These are phyloP conservation scores for Blastobasis adustella DNA, from an alignment of 2,888 invertebrate species.

Conservation along the genomic window DNA sequence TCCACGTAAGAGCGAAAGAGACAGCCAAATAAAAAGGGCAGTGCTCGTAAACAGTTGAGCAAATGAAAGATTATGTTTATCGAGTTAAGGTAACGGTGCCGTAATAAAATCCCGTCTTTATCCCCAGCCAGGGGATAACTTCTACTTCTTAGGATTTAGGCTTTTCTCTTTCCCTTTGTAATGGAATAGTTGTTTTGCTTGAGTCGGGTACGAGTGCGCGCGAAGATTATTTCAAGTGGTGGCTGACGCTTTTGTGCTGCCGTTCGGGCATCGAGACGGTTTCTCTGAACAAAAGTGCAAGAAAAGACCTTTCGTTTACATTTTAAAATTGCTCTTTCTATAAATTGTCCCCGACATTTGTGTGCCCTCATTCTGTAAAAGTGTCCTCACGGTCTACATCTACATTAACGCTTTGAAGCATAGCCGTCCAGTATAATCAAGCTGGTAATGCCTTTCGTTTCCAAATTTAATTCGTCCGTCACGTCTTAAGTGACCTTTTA, in stretches of 20 bases:
- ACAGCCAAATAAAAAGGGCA: slow-evolving; percentile 25
- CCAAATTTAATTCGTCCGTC: slow-evolving; percentile 51
- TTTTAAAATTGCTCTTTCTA: too few species aligned
- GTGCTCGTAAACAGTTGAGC: slow-evolving; percentile 55
- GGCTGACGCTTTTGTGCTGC: too few species aligned
- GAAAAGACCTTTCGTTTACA: too few species aligned
- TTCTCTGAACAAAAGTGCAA: too few species aligned
- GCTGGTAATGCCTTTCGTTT: slow-evolving; percentile 24
- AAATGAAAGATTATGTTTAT: slow-evolving; percentile 74
- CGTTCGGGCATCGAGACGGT: too few species aligned
- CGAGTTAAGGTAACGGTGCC: slow-evolving; percentile 60
- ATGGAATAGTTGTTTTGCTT: slow-evolving; percentile 5
- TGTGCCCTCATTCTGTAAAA: too few species aligned
- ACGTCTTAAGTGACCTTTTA: slow-evolving; percentile 51
- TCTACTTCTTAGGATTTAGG: slow-evolving; percentile 26
- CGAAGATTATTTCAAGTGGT: too few species aligned
- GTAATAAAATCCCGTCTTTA: slow-evolving; percentile 64
- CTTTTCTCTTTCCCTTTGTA: neutral
- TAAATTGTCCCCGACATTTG: too few species aligned
- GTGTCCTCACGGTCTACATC: neutral
- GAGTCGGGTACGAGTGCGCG: neutral
- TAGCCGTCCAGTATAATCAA: slow-evolving; percentile 15
- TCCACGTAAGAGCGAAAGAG: slow-evolving; percentile 19
- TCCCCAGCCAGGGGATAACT: slow-evolving; percentile 42
- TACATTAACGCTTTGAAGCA: neutral